phyloP scores from a whole-genome alignment of 2,797 vertebrate genomes.

The Coccyzus lansbergi region DNA sequence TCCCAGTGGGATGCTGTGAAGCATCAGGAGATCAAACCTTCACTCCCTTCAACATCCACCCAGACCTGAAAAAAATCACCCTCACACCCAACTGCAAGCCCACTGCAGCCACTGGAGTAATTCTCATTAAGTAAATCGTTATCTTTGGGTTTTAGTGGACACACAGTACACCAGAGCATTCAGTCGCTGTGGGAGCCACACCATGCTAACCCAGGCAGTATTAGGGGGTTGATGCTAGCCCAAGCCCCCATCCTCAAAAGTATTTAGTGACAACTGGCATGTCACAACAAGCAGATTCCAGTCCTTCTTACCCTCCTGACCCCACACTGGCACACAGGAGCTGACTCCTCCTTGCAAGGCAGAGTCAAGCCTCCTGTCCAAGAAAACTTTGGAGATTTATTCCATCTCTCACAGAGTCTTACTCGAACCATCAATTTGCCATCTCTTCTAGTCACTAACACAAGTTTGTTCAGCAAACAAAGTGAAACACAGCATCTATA shows the following conservation, averaged over 20 bases:
- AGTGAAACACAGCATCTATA: rapidly evolving
- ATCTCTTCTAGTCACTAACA: not conserved
- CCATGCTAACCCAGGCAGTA: not conserved
- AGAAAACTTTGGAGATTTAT: rapidly evolving
- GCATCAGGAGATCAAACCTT: not conserved
- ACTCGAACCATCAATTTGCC: not conserved
- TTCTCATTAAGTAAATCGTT: not conserved
- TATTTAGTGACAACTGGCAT: not conserved
- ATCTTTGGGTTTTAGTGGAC: rapidly evolving
- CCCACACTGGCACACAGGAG: too few species aligned
- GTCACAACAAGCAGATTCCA: not conserved
- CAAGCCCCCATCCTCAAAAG: rapidly evolving
- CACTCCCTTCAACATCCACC: rapidly evolving
- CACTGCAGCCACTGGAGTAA: rapidly evolving
- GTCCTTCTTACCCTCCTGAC: not conserved
- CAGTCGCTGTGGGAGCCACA: rapidly evolving
- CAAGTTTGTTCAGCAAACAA: rapidly evolving
- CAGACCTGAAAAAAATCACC: not conserved
- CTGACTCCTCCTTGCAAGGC: not conserved
- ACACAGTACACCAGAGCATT: rapidly evolving
- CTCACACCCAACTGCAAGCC: rapidly evolving
- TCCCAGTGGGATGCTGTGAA: not conserved
- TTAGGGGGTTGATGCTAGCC: rapidly evolving
- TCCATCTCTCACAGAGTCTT: rapidly evolving
- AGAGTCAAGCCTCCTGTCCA: not conserved